A percentile compares a stretch with the other conserved stretches of the same genome.
Conservation (phyloP, 2,797 vertebrate genomes). For the Syncerus caffer region DNA sequence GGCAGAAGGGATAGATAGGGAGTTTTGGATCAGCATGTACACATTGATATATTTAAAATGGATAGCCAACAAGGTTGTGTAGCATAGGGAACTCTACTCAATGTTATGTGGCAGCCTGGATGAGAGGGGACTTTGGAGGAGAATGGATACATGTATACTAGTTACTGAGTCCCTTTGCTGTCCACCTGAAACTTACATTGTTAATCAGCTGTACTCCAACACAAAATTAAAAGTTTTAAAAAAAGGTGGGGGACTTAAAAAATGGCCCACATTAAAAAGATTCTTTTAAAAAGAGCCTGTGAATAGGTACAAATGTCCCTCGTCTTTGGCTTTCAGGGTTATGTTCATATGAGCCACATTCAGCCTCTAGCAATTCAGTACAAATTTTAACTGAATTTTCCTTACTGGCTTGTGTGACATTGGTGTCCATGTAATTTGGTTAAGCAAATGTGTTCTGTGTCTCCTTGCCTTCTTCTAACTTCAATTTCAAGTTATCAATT, state of each 20-base stretch:
- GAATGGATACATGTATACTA: neutral
- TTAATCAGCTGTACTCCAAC: neutral
- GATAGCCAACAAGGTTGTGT: neutral
- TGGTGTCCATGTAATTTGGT: neutral
- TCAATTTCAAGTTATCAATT: neutral
- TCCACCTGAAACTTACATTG: neutral
- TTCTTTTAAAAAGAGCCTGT: neutral
- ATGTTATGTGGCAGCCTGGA: neutral
- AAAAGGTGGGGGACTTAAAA: neutral
- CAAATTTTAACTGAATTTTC: neutral
- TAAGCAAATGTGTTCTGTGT: neutral
- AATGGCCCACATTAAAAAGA: neutral
- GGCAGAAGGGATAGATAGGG: neutral
- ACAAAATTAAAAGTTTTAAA: neutral
- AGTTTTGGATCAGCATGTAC: neutral
- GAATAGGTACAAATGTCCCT: neutral
- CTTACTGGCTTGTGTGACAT: neutral
- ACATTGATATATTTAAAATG: neutral
- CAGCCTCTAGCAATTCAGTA: neutral
- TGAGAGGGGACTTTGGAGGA: neutral
- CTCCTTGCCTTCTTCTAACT: neutral
- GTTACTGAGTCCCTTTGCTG: neutral
- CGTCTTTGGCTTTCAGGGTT: neutral
- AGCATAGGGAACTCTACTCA: neutral
- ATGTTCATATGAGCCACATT: neutral